Base-by-base conservation (phyloP, 2,113 vertebrate genomes). In the Dolichotis patagonum region DNA sequence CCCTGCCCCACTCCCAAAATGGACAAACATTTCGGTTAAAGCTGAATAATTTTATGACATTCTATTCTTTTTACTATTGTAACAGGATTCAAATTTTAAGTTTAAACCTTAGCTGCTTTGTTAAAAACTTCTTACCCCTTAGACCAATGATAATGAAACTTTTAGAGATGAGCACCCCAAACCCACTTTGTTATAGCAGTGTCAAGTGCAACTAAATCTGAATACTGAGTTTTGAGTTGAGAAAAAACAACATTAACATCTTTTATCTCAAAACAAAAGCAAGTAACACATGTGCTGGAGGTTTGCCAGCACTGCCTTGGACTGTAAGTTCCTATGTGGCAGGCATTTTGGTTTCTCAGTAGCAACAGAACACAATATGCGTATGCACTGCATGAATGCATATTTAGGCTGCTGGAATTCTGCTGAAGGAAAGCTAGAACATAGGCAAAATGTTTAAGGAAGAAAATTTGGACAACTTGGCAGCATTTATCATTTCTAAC, bases 401-500 rank as follows among this genome's bases (percentile, higher is more conserved):
- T 26, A 71, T 75, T 96, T 73, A 78, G 82, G 46, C 35, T 90
- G 84, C 5, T 90, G 52, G 73, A 85, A 75, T 82, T 88, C 69
- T 67, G 49, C 81, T 60, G 62, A 91, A 88, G 77, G 78, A 94
- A 86, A 85, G 77, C 94, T 56, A 92, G 71, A 60, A 88, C 17
- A 46, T 0, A 96, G 65, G 49, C 77, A 80, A 90, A 86, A 77
- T 26, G 38, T 54, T 94, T 54, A 41, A 78, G 41, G 54, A 97
- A 85, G 85, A 88, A 78, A 93, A 86, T 83, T 78, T 19, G 92
- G 96, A 94, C 96, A 97, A 88, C 85, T 81, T 96, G 81, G 94
- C 88, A 94, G 77, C 82, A 96, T 96, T 95, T 92, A 96, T 92
- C 96, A 97, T 56, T 63, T 81, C 94, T 90, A 95, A 92, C 96